Base-by-base conservation (phyloP, 2,113 vertebrate genomes). In the Sebastes schlegelii region DNA sequence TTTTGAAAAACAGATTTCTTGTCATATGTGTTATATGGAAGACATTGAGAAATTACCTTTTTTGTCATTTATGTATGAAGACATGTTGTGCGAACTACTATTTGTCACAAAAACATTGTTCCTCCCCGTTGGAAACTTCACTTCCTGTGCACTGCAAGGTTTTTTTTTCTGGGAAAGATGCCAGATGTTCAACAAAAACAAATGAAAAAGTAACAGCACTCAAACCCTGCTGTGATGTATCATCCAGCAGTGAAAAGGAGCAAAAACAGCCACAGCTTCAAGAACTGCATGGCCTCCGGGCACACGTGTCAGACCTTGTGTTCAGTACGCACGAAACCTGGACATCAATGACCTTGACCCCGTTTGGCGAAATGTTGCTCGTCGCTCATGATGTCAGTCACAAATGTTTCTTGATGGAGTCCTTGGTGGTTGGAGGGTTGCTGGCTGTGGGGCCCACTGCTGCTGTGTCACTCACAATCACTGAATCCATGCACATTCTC, bases 311-410 rank as follows among this genome's bases (percentile, higher is more conserved):
- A 77, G 58, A 51, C 23, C 46, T 75, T 43, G 60, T 21, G 42
- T 62, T 57, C 54, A 43, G 65, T 19, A 2, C 8, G 23, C 61
- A 64, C 3, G 2, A 49, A 82, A 74, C 66, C 40, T 0, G 21
- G 83, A 74, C 69, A 61, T 71, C 60, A 9, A n/a, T 45, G 76
- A 80, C 86, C 82, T 80, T 77, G 60, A 83, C 52, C 60, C 45
- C 2, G 1, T 66, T 63, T 21, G 8, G 48, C 49, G 58, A 76
- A 80, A 64, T 34, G n/a, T 75, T 16, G 26, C 58, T 70, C 77
- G 66, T 71, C 3, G 5, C 64, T 74, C 74, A 79, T 48, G 43
- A 82, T 74, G 78, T 82, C 79, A 62, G 63, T 70, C 74, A 61
- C 26, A 75, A 63, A 66, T 34, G 21, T 49, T 80, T 73, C 13